Evolutionary conservation across 2,888 invertebrate species (phyloP).

Genomic region (Drosophila subsilvestris): DNA sequence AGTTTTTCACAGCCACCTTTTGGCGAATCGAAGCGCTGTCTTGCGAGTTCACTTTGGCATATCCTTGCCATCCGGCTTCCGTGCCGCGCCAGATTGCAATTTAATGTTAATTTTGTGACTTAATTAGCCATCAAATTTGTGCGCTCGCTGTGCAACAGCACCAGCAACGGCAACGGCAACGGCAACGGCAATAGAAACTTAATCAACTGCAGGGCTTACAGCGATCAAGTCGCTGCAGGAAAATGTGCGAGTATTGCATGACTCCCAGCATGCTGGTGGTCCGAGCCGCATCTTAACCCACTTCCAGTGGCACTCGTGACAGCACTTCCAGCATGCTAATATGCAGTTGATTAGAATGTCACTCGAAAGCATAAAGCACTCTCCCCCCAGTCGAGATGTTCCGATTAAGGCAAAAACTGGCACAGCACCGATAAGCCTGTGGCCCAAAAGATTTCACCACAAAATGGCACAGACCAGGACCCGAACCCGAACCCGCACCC

Average conservation of each 20-base stretch:
- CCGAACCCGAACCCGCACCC: not conserved
- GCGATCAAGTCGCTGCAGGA: constrained; percentile 1
- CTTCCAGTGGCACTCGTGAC: constrained; percentile 36
- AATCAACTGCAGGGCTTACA: constrained; percentile 64
- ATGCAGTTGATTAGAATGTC: constrained; percentile 77
- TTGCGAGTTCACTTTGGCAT: constrained; percentile 18
- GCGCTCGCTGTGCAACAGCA: constrained; percentile 3
- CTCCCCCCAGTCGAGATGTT: constrained; percentile 12
- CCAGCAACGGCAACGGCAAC: not conserved
- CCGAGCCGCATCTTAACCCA: constrained; percentile 34
- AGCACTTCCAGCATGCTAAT: constrained; percentile 70
- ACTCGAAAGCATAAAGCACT: constrained; percentile 50
- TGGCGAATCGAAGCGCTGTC: constrained; percentile 27
- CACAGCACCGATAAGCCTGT: constrained; percentile 59
- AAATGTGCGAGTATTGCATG: constrained; percentile 35
- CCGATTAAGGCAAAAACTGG: constrained; percentile 36
- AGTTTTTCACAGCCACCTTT: constrained; percentile 46
- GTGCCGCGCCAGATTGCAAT: constrained; percentile 61
- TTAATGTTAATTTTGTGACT: constrained; percentile 76
- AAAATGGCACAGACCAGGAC: constrained; percentile 27
- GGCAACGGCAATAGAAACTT: constrained; percentile 34
- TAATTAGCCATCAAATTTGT: constrained; percentile 74
- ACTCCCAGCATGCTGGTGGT: constrained; percentile 19
- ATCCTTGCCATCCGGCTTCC: constrained; percentile 19
- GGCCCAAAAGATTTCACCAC: constrained; percentile 43